Conservation (phyloP, 2,113 vertebrate genomes). For the Lutjanus erythropterus region DNA sequence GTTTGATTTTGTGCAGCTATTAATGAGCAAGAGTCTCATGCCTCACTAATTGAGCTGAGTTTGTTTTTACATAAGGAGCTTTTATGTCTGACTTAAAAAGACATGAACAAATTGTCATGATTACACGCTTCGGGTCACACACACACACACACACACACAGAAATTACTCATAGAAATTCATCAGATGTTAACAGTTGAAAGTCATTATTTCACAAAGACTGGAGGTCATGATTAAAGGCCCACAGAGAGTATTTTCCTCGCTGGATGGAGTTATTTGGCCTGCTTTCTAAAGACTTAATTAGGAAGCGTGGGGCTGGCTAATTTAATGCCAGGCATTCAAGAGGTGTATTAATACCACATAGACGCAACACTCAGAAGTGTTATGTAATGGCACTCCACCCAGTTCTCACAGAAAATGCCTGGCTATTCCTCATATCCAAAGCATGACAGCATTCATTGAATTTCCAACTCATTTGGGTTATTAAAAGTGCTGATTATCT, state of each 20-base stretch:
- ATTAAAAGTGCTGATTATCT: slow-evolving; percentile 25
- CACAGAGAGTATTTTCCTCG: background rate
- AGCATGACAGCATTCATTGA: slow-evolving; percentile 28
- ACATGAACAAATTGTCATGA: slow-evolving; percentile 7
- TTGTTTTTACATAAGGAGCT: background rate
- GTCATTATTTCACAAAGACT: background rate
- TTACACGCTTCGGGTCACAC: slow-evolving; percentile 6
- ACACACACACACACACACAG: background rate
- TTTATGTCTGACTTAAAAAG: slow-evolving; percentile 11
- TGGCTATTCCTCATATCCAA: background rate
- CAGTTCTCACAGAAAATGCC: background rate
- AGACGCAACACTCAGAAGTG: background rate
- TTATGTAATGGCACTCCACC: background rate
- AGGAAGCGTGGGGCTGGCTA: slow-evolving; percentile 16
- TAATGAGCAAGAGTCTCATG: background rate
- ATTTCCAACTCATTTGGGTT: slow-evolving; percentile 41
- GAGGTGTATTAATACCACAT: slow-evolving; percentile 31
- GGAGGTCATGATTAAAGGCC: slow-evolving; percentile 18
- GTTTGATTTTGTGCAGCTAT: background rate
- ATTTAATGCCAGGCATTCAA: slow-evolving; percentile 31
- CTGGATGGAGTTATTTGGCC: slow-evolving; percentile 5
- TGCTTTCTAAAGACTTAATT: slow-evolving; percentile 32
- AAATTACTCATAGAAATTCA: slow-evolving; percentile 1
- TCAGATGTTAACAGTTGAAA: background rate
- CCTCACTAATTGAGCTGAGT: slow-evolving; percentile 6